Conservation (phyloP, 2,888 invertebrate species). For the Creontiades dilutus region DNA sequence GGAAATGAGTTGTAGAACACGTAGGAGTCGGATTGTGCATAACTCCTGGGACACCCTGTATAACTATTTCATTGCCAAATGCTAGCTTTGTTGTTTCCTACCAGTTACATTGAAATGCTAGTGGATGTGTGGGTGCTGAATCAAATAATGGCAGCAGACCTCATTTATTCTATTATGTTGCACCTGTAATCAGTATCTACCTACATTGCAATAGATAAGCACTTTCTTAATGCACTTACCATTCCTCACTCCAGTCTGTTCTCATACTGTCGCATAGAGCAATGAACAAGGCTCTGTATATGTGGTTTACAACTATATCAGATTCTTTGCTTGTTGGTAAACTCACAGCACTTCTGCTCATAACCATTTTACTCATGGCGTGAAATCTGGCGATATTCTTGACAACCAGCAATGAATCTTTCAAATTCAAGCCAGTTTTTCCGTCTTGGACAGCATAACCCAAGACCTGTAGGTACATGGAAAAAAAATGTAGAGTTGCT, state of each 20-base stretch:
- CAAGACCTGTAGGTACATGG: not conserved
- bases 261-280: not conserved
- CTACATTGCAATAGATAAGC: no score
- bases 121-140: no score
- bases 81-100: no score
- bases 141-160: no score
- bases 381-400: conserved; percentile 53
- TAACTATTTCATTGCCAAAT: no score
- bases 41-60: no score
- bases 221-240: not conserved
- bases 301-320: not conserved
- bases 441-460: not conserved
- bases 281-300: not conserved
- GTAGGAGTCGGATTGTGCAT: no score
- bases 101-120: no score
- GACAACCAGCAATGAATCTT: conserved; percentile 40
- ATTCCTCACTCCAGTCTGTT: conserved; percentile 28
- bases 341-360: not conserved
- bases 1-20: no score
- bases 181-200: no score
- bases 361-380: conserved; percentile 61
- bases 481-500: no score
- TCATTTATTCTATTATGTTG: no score
- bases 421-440: not conserved
- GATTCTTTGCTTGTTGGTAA: not conserved